Conservation (phyloP, 2,888 invertebrate species). For the Drosophila infuscata region DNA sequence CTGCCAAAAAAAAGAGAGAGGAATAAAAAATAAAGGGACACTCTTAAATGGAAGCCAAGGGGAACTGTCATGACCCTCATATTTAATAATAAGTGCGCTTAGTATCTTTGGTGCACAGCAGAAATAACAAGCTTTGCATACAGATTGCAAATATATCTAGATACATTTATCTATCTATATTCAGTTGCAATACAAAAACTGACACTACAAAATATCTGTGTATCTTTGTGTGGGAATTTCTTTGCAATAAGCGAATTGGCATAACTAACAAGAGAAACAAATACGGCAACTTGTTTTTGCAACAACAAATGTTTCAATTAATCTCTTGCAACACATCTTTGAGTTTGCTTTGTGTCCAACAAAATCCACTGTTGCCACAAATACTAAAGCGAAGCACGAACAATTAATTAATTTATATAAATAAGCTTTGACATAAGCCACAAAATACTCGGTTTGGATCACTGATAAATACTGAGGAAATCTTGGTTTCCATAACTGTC, state of each 20-base stretch:
- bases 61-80: slow-evolving; percentile 18
- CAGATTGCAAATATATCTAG: background rate
- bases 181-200: background rate
- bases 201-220: background rate
- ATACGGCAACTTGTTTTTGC: too few relatives aligned
- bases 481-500: too few relatives aligned
- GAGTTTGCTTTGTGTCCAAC: too few relatives aligned
- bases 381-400: too few relatives aligned
- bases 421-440: too few relatives aligned
- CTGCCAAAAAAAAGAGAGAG: background rate
- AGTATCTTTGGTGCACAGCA: background rate
- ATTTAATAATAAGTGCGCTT: slow-evolving; percentile 28
- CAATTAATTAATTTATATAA: background rate
- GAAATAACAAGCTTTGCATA: background rate
- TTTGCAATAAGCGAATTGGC: background rate
- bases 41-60: slow-evolving; percentile 3
- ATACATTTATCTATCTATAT: background rate
- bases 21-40: slow-evolving; percentile 11
- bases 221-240: background rate
- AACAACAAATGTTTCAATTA: background rate
- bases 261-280: background rate
- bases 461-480: too few relatives aligned
- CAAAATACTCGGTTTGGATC: too few relatives aligned
- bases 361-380: too few relatives aligned
- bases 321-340: background rate